Base-by-base conservation (phyloP, 35 echinoderm and acorn worm genomes). In the Strongylocentrotus purpuratus region DNA sequence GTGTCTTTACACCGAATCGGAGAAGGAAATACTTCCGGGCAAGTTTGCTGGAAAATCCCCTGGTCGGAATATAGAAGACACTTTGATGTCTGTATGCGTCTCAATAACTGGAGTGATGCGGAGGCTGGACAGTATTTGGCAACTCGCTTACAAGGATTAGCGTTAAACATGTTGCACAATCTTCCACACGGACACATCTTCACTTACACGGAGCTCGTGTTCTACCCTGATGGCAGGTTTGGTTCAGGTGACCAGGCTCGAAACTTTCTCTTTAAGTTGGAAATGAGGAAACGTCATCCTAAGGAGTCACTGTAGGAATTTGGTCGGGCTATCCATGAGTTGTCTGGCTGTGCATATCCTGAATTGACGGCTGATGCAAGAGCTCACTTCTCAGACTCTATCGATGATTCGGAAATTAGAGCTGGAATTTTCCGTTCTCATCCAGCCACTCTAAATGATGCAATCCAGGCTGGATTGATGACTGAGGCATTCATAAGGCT, bases 401-500 rank as follows among this genome's bases (percentile, higher is more conserved):
- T 96, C 7, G 94, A 33, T 31, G 93, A 87, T 45, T 22, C 94
- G 4, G 78, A 94, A 0, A 58, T 96, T 20, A 85, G 96, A 18
- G 92, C 94, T 47, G 94, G 92, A 9, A 94, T 94, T 7, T 96
- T 96, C 25, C 58, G 94, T 52, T 22, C 96, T 11, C 45, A 94
- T 28, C 96, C 96, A 0, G 20, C 65, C 28, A 96, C 94, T 4
- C 65, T 96, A 7, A 86, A 96, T 95, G 94, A 96, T 85, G 96
- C 96, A 14, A 92, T 96, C n/a, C 35, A 47, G 59, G 94, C 94
- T 32, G 96, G 20, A 2, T 95, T 61, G 94, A 33, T 17, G 92
- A n/a, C 88, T 14, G 88, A 96, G 46, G 0, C 86, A 1, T 95
- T 95, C 33, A 65, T 86, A 91, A 85, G 31, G 46, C 89, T n/a